Evolutionary conservation across 2,888 invertebrate species (phyloP).

Genomic region (Dendrolimus pini): DNA sequence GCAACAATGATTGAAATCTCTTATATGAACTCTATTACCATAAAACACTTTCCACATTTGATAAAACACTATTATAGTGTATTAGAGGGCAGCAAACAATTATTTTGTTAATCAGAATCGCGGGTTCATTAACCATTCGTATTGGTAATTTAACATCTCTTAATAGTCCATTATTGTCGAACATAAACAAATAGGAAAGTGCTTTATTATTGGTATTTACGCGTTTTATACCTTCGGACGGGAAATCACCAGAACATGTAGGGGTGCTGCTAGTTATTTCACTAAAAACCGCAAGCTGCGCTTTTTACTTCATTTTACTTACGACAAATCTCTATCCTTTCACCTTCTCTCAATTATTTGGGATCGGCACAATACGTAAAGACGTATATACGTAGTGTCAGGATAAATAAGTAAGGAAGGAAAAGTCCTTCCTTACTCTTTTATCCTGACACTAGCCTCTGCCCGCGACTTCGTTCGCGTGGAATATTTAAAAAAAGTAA

Average conservation of each 20-base stretch:
- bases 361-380: no score
- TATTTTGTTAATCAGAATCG: slow-evolving; percentile 34
- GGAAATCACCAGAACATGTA: background rate
- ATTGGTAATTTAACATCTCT: slow-evolving; percentile 29
- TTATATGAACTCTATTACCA: background rate
- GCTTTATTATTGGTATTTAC: slow-evolving; percentile 28
- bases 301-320: no score
- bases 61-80: background rate
- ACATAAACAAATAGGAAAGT: slow-evolving; percentile 40
- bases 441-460: no score
- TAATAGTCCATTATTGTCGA: slow-evolving; percentile 35
- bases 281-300: no score
- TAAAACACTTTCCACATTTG: background rate
- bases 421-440: no score
- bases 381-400: no score
- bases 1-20: background rate
- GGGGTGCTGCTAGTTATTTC: background rate
- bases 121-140: slow-evolving; percentile 24
- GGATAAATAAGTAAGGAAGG: no score
- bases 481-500: no score
- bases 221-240: slow-evolving; percentile 30
- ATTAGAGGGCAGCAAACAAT: slow-evolving; percentile 10
- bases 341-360: no score
- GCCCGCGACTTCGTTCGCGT: no score
- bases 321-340: no score